phyloP scores from a whole-genome alignment of 2,888 invertebrate genomes.

The Alviniconcha strummeri region DNA sequence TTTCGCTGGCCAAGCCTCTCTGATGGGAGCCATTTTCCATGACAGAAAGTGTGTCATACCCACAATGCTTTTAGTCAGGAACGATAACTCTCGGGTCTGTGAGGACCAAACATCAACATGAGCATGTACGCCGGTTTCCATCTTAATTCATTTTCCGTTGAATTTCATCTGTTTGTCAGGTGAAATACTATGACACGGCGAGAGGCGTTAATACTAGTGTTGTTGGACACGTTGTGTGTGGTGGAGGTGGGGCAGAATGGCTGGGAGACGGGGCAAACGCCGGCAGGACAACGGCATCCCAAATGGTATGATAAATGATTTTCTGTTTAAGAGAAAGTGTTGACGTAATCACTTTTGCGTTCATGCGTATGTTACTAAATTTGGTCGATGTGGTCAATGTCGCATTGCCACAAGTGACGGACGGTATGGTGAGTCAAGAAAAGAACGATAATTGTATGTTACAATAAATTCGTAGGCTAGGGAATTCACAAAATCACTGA shows the following conservation, averaged over 20 bases:
- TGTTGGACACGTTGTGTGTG: constrained; percentile 12
- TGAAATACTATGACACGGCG: constrained; percentile 25
- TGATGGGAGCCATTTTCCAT: constrained; percentile 68
- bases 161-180: not conserved
- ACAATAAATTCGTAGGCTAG: too few species aligned
- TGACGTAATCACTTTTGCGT: too few species aligned
- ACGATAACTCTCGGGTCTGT: not conserved
- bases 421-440: too few species aligned
- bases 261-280: constrained; percentile 27
- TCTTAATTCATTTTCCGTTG: not conserved
- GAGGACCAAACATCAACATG: constrained; percentile 9
- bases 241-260: constrained; percentile 25
- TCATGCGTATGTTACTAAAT: too few species aligned
- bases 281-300: constrained; percentile 32
- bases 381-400: too few species aligned
- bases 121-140: constrained; percentile 6
- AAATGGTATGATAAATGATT: constrained; percentile 20
- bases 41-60: constrained; percentile 70
- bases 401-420: too few species aligned
- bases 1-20: constrained; percentile 27
- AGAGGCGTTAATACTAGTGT: not conserved
- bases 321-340: too few species aligned
- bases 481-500: too few species aligned
- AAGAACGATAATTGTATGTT: too few species aligned
- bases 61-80: constrained; percentile 58